Conservation (phyloP, 2,888 invertebrate species). For the Sinodicranocentrus sp. region DNA sequence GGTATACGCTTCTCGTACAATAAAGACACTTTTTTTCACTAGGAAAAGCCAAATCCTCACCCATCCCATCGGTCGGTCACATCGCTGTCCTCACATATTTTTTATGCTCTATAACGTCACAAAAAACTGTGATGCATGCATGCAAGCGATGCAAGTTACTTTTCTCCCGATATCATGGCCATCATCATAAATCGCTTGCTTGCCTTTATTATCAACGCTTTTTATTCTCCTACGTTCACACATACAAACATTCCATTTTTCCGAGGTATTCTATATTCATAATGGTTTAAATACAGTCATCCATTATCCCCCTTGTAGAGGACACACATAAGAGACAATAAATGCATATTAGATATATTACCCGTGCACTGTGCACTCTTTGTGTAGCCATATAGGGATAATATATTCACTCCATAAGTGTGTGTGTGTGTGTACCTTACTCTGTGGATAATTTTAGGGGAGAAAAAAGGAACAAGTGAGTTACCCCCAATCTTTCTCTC, state of each 20-base stretch:
- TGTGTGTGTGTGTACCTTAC: background rate
- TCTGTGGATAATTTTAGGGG: slow-evolving; percentile 39
- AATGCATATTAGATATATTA: background rate
- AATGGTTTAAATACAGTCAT: slow-evolving; percentile 38
- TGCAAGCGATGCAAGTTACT: slow-evolving; percentile 28
- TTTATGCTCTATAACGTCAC: slow-evolving; percentile 21
- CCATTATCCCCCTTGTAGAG: slow-evolving; percentile 26
- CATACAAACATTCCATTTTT: slow-evolving; percentile 21
- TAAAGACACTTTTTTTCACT: slow-evolving; percentile 29
- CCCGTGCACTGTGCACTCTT: too few relatives aligned
- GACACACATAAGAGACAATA: slow-evolving; percentile 28
- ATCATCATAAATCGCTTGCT: slow-evolving; percentile 26
- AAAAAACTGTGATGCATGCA: slow-evolving; percentile 34
- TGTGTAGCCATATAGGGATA: too few relatives aligned
- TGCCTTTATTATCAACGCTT: slow-evolving; percentile 33
- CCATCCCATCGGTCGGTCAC: slow-evolving; percentile 46
- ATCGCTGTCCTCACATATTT: slow-evolving; percentile 13
- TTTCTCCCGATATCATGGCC: slow-evolving; percentile 30
- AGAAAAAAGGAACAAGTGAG: slow-evolving; percentile 52
- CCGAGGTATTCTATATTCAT: slow-evolving; percentile 3
- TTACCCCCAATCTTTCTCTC: slow-evolving; percentile 42
- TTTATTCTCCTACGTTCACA: slow-evolving; percentile 29
- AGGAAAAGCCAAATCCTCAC: slow-evolving; percentile 51
- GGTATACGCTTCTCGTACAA: background rate
- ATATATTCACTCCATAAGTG: background rate